Evolutionary conservation across 2,797 vertebrate species (phyloP), one percentile per base, ranked within the genome.

Genomic region (Peromyscus eremicus): DNA sequence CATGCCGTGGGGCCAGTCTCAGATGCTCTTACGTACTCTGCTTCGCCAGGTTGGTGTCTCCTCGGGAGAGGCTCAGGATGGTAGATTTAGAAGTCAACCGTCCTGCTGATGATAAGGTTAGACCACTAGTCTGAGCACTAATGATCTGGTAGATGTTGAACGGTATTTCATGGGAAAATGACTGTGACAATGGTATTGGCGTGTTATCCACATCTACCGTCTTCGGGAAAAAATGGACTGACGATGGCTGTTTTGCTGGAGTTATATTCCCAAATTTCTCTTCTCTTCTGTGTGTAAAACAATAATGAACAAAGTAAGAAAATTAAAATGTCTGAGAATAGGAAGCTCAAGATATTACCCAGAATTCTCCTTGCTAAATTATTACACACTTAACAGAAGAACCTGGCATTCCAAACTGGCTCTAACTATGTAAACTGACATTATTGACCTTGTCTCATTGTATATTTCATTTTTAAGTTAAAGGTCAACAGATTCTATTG

Each of bases 221-320:
- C 1, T 0, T 6, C 25, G 93, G 34, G 5, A 70, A 62, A 34
- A 96, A 96, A 23, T 64, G 90, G 5, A 91, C 92, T 11, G 11
- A 90, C 73, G 97, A 94, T 1, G 0, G 52, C 37, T 90, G 75
- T 57, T 6, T 37, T 9, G 2, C 1, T 32, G 32, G 21, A 14
- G 5, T 23, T 32, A 25, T 0, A 17, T 0, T 0, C 1, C 2
- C 77, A 75, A 0, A 0, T 46, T 46, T 73, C n/a, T 83, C 84
- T 95, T 96, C 85, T 76, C 9, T 68, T 89, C 98, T 98, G 89
- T 60, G 32, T 25, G 89, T 9, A 94, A 83, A 96, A 92, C 34
- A 37, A 85, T 13, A 93, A 79, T 27, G 21, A 80, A 73, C 6
- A 94, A 75, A 91, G 52, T 86, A 55, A 89, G 88, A 75, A 70